These are phyloP conservation scores for Hirundichthys speculiger DNA, from an alignment of 2,113 vertebrate genomes.

Conservation along the genomic window DNA sequence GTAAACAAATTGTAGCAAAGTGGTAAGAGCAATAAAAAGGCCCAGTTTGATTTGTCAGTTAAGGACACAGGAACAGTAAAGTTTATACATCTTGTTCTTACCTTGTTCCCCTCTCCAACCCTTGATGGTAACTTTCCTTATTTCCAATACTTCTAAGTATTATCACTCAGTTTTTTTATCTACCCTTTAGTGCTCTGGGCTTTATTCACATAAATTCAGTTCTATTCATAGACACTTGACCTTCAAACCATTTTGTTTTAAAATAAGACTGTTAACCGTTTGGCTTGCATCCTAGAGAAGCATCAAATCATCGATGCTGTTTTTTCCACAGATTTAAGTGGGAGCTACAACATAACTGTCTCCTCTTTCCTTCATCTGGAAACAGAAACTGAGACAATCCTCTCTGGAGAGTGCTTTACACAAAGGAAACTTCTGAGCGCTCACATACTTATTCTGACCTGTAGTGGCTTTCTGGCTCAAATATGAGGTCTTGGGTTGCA, in stretches of 20 bases:
- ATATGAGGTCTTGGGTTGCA: slow-evolving; percentile 45
- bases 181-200: slow-evolving; percentile 5
- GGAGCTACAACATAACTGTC: slow-evolving; percentile 49
- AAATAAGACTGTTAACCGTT: slow-evolving; percentile 27
- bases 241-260: slow-evolving; percentile 16
- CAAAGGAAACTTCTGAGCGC: slow-evolving; percentile 57
- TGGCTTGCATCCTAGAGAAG: slow-evolving; percentile 33
- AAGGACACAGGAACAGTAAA: slow-evolving; percentile 22
- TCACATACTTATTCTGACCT: slow-evolving; percentile 56
- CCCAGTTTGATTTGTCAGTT: slow-evolving; percentile 31
- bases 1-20: slow-evolving; percentile 22
- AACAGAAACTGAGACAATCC: slow-evolving; percentile 49
- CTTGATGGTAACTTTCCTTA: slow-evolving; percentile 28
- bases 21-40: slow-evolving; percentile 31
- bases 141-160: slow-evolving; percentile 15
- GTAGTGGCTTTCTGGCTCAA: slow-evolving; percentile 41
- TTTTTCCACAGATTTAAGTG: slow-evolving; percentile 52
- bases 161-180: slow-evolving; percentile 14
- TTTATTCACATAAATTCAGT: slow-evolving; percentile 23
- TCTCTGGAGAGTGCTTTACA: slow-evolving; percentile 50
- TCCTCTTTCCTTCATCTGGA: slow-evolving; percentile 49
- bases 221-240: slow-evolving; percentile 12
- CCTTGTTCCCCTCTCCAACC: slow-evolving; percentile 22
- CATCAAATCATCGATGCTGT: slow-evolving; percentile 37
- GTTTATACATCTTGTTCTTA: slow-evolving; percentile 30